Percentiles rank a stretch among this genome's conserved stretches.
Evolutionary conservation across 2,888 invertebrate genomes (phyloP).

Genomic region (Torymus tubicola): DNA sequence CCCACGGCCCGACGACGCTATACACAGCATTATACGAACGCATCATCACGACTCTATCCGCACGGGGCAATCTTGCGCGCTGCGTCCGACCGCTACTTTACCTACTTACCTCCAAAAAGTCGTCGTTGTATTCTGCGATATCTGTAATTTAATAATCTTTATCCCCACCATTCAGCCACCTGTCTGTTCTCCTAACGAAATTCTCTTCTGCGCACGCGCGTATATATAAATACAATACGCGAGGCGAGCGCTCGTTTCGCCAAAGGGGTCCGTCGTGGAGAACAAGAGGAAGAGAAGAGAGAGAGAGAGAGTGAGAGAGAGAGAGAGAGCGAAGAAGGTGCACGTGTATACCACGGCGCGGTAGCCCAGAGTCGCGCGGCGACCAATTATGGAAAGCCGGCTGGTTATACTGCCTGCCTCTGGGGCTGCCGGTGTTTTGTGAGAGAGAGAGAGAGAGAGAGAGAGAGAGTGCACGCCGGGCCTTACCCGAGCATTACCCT

Average conservation of each 20-base stretch:
- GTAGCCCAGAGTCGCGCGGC: constrained; percentile 53
- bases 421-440: too few relatives aligned
- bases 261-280: constrained; percentile 17
- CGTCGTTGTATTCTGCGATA: too few relatives aligned
- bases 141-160: too few relatives aligned
- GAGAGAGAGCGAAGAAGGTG: not conserved
- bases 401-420: too few relatives aligned
- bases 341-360: not conserved
- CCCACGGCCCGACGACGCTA: too few relatives aligned
- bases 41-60: too few relatives aligned
- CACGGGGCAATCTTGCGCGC: too few relatives aligned
- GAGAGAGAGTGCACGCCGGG: constrained; percentile 55
- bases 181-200: not conserved
- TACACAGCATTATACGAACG: too few relatives aligned
- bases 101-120: too few relatives aligned
- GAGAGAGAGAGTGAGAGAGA: constrained; percentile 4
- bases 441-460: constrained; percentile 20
- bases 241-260: constrained; percentile 18
- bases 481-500: constrained; percentile 63
- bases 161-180: not conserved
- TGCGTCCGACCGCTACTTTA: too few relatives aligned
- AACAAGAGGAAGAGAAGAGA: not conserved
- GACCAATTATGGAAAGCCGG: constrained; percentile 66
- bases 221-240: constrained; percentile 30
- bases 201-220: not conserved